phyloP scores from a whole-genome alignment of 2,797 vertebrate species.

The Malacoraja senta region DNA sequence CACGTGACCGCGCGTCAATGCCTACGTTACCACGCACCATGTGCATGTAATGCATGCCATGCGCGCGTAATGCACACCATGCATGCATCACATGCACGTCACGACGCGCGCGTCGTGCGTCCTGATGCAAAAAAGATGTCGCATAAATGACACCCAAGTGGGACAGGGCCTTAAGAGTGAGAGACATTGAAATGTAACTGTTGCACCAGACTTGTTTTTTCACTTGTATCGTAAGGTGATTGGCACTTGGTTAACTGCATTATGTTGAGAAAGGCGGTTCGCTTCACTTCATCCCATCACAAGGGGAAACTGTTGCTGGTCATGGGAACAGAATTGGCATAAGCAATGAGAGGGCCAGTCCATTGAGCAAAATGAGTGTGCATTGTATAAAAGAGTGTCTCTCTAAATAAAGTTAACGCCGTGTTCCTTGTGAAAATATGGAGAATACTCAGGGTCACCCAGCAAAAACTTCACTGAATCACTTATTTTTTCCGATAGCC shows the following conservation, averaged over 20 bases:
- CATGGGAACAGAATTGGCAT: not conserved
- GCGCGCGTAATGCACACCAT: too few relatives aligned
- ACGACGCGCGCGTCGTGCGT: too few relatives aligned
- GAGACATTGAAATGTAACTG: not conserved
- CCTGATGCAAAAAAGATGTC: too few relatives aligned
- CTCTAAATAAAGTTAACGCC: not conserved
- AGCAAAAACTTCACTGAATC: not conserved
- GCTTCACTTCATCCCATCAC: not conserved
- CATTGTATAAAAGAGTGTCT: not conserved
- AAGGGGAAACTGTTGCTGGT: not conserved
- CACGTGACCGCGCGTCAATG: too few relatives aligned
- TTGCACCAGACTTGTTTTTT: not conserved
- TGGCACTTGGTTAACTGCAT: not conserved
- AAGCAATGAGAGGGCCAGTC: not conserved
- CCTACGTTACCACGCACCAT: too few relatives aligned
- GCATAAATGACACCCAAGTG: too few relatives aligned
- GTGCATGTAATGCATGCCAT: too few relatives aligned
- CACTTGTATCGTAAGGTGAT: not conserved
- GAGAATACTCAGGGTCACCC: not conserved
- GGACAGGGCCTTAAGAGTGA: not conserved
- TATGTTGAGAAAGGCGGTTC: not conserved
- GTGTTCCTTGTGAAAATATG: not conserved
- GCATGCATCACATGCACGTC: too few relatives aligned
- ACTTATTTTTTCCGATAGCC: not conserved
- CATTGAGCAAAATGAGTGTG: not conserved